Evolutionary conservation across 2,888 invertebrate genomes (phyloP), one percentile per base, ranked within the genome.

Genomic region (Drosophila rellima): DNA sequence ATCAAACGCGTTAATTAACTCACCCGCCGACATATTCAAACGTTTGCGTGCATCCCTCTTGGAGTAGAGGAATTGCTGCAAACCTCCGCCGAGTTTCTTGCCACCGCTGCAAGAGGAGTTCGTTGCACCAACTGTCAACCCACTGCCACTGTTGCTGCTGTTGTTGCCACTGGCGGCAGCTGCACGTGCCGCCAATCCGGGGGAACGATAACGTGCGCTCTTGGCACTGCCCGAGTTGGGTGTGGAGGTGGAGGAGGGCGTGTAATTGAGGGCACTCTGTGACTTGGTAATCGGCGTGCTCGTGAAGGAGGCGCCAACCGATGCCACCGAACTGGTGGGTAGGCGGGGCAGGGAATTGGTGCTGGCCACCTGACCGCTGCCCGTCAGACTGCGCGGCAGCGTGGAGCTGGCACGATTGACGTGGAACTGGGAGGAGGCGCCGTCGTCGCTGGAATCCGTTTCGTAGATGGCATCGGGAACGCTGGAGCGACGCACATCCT

Each of bases 181-280:
- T 4, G 92, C 93, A 44, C 96, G 94, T 35, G 95, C 80, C 17
- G 86, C 90, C 47, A 90, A 33, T n/a, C 90, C 97, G 0, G 97
- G 97, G 1, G 97, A 97, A 4, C 97, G 94, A 92, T 97, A 97
- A 39, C 97, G 94, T 42, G 97, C 97, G 55, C 97, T 97, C 91
- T 97, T 97, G 47, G 96, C 97, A 73, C 95, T 94, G 63, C 93
- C 94, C 80, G 94, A 6, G 2, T 26, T 79, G 93, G 72, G 66
- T 5, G 23, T 78, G 93, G 72, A 67, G 15, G 51, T 79, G 93
- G 72, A 67, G 17, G 82, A 64, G 33, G 88, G 74, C 2, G 79
- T 80, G 35, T 80, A 90, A 51, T 88, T 90, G 2, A 91, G 74
- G 73, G 94, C 94, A 83, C 94, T 95, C 83, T 95, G 94, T 0